These are phyloP conservation scores for Campoletis raptor DNA, from an alignment of 2,888 invertebrate genomes.

Conservation along the genomic window DNA sequence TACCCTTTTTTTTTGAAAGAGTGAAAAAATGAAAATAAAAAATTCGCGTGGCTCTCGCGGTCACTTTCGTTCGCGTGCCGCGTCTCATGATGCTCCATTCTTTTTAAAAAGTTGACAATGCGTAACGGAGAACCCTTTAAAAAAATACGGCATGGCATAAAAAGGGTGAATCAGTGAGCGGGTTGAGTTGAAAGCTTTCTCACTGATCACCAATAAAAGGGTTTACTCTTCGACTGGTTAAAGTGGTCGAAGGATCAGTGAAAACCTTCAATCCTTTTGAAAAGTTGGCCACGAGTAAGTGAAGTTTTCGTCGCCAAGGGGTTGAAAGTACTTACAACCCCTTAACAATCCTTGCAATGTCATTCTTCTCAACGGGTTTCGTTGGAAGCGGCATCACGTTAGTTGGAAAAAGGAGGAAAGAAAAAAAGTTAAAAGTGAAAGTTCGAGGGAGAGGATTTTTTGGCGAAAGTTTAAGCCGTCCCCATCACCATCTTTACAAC, in stretches of 20 bases:
- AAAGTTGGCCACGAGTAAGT: conserved; percentile 75
- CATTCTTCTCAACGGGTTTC: conserved; percentile 47
- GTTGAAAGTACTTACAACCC: conserved; percentile 76
- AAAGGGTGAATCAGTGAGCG: conserved; percentile 79
- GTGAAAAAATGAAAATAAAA: neutral
- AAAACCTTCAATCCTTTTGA: conserved; percentile 79
- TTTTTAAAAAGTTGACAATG: conserved; percentile 66
- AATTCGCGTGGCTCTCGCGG: conserved; percentile 48
- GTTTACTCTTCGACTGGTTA: conserved; percentile 70
- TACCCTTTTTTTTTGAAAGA: neutral
- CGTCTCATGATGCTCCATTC: conserved; percentile 66
- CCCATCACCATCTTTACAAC: conserved; percentile 73
- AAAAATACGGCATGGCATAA: conserved; percentile 78
- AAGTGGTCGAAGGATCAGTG: conserved; percentile 66
- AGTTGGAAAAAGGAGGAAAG: conserved; percentile 31
- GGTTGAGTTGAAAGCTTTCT: conserved; percentile 80
- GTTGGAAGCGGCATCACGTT: conserved; percentile 13
- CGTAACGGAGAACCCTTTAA: conserved; percentile 75
- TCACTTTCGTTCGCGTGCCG: conserved; percentile 67
- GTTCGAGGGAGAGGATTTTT: conserved; percentile 62
- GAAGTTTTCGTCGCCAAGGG: conserved; percentile 76
- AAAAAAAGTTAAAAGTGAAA: conserved; percentile 77
- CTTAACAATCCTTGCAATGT: conserved; percentile 77
- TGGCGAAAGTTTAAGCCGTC: conserved; percentile 47
- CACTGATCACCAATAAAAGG: conserved; percentile 84